Evolutionary conservation across 2,797 vertebrate species (phyloP).

Genomic region (Menidia menidia): DNA sequence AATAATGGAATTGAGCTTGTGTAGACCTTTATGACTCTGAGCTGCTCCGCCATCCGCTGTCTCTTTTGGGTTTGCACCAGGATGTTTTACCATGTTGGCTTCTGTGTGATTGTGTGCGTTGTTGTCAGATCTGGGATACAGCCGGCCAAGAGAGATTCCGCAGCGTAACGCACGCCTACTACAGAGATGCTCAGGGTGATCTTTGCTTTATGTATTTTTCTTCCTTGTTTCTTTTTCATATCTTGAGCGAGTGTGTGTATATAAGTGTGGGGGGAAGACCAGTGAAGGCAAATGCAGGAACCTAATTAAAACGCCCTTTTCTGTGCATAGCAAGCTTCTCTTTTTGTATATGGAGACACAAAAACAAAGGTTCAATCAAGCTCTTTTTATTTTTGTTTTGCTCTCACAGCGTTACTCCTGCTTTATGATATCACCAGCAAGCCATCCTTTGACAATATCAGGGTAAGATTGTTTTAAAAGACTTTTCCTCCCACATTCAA

Average conservation of each 20-base stretch:
- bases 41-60: background rate
- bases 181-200: conserved; percentile 96
- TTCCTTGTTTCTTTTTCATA: conserved; percentile 58
- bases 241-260: conserved; percentile 17
- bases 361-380: conserved; percentile 16
- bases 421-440: conserved; percentile 97
- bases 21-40: background rate
- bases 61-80: conserved; percentile 5
- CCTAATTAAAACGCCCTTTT: background rate
- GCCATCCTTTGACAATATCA: conserved; percentile 92
- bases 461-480: conserved; percentile 70
- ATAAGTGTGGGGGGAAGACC: conserved; percentile 12
- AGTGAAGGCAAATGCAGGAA: conserved; percentile 13
- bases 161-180: conserved; percentile 97
- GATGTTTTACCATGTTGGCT: conserved; percentile 18
- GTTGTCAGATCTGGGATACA: conserved; percentile 95
- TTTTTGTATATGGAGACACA: conserved; percentile 15
- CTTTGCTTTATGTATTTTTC: conserved; percentile 40
- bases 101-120: conserved; percentile 57
- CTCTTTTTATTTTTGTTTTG: conserved; percentile 31
- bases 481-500: conserved; percentile 1
- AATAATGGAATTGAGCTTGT: background rate
- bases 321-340: conserved; percentile 11
- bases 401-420: conserved; percentile 90
- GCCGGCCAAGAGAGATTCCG: conserved; percentile 98